Base-by-base conservation (phyloP, 2,113 vertebrate species). In the Dinomys branickii region DNA sequence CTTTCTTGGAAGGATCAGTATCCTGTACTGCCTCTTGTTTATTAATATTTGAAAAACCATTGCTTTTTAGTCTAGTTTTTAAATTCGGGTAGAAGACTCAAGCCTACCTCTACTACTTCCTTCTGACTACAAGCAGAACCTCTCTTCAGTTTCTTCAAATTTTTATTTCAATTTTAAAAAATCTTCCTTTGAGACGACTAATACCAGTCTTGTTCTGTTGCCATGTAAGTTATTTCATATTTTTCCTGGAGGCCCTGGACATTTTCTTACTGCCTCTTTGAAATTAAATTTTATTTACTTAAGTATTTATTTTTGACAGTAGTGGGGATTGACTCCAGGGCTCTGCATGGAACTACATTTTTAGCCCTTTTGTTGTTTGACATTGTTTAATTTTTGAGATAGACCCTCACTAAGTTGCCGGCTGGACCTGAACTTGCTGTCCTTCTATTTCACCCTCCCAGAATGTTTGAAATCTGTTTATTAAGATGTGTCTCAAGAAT, bases 31-130 rank as follows among this genome's bases (percentile, higher is more conserved):
- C 44, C 28, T 95, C 0, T 87, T 91, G 16, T 77, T 50, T 59
- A 71, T 93, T 84, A 20, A 80, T 87, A 11, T 91, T 71, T 94
- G 88, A 88, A 91, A 94, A 67, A 71, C 69, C n/a, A 75, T 73
- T 22, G 2, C 94, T 89, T 41, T 73, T 89, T 89, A 63, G 58
- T 77, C 59, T n/a, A 85, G 9, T 89, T 77, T 92, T 95, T 67
- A 35, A 90, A 16, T 59, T 95, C 90, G 91, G 19, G 2, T 56
- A 28, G 33, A 19, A 59, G 16, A n/a, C 9, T 52, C 92, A 90
- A 84, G 94, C 47, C 35, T 95, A 8, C 16, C 3, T 41, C 16
- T 59, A 2, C 75, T 38, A 47, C 19, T 93, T 50, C 1, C 14
- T 90, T 10, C 24, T 81, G 44, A 17, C 28, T 81, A 67, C 44